These are phyloP conservation scores for Gallinago paraguaiae DNA, from an alignment of 2,113 vertebrate species.

Conservation along the genomic window DNA sequence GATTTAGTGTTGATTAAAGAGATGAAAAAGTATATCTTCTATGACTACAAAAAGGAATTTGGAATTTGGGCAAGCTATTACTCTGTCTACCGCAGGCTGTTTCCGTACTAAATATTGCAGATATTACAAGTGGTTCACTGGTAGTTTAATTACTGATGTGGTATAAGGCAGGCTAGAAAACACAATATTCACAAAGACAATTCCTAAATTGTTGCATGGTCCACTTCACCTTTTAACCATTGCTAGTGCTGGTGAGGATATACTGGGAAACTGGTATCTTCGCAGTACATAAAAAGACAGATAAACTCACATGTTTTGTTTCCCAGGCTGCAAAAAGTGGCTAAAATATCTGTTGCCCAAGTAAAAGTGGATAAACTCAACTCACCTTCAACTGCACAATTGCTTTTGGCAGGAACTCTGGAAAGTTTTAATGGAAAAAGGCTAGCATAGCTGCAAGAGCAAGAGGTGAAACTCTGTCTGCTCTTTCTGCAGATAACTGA, in stretches of 20 bases:
- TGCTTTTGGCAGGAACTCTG: constrained; percentile 16
- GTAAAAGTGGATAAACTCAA: not conserved
- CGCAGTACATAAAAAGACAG: not conserved
- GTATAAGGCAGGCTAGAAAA: not conserved
- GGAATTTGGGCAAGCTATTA: not conserved
- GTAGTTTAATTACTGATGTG: not conserved
- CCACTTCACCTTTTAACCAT: not conserved
- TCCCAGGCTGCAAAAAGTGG: not conserved
- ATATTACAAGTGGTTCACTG: not conserved
- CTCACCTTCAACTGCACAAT: not conserved
- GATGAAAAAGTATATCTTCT: not conserved
- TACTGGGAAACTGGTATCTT: not conserved
- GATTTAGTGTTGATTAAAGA: not conserved
- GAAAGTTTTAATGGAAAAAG: constrained; percentile 9
- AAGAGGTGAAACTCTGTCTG: not conserved
- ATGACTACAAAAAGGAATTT: not conserved
- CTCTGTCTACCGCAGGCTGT: not conserved
- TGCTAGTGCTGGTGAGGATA: not conserved
- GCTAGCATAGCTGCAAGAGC: not conserved
- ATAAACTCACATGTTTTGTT: not conserved
- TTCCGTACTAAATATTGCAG: not conserved
- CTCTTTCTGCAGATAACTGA: not conserved
- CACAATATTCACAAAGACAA: not conserved
- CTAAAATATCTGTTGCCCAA: not conserved
- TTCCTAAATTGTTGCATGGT: not conserved